phyloP scores from a whole-genome alignment of 30 jellyfish, hydroid and myxozoan genomes.

The Aurelia sp. region DNA sequence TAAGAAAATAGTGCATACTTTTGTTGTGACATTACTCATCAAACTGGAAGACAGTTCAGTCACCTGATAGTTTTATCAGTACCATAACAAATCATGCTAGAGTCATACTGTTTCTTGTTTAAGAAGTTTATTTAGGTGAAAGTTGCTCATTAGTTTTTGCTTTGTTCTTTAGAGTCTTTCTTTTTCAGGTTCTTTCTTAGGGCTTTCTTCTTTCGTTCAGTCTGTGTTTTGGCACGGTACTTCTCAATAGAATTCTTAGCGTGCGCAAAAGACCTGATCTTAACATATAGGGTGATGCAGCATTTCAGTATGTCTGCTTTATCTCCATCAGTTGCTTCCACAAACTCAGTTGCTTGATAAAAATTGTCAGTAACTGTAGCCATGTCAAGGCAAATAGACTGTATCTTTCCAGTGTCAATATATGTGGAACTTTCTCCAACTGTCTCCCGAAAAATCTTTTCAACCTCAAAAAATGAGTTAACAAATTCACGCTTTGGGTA shows the following conservation, averaged over 20 bases:
- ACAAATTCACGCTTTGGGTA: slow-evolving; percentile 6
- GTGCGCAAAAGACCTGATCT: slow-evolving; percentile 20
- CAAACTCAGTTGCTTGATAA: neutral
- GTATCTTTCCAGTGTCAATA: neutral
- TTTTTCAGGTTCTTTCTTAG: slow-evolving; percentile 3
- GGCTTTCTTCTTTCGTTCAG: slow-evolving; percentile 7
- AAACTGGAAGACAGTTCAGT: no score
- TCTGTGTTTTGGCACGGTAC: slow-evolving; percentile 1
- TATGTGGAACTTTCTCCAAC: neutral
- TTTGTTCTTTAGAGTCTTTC: neutral
- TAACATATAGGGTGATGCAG: slow-evolving; percentile 11
- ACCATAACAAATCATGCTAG: no score
- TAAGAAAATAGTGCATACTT: no score
- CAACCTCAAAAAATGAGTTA: neutral
- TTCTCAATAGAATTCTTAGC: slow-evolving; percentile 11
- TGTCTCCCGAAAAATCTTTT: neutral
- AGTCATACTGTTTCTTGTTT: no score
- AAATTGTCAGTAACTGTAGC: neutral
- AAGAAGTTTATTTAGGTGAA: no score
- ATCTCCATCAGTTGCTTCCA: neutral
- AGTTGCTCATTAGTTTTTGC: neutral
- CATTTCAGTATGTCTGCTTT: slow-evolving; percentile 4
- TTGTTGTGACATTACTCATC: no score
- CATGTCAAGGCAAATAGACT: neutral
- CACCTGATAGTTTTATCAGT: no score